phyloP scores from a whole-genome alignment of 2,888 invertebrate genomes.

The Caenorhabditis sinica region DNA sequence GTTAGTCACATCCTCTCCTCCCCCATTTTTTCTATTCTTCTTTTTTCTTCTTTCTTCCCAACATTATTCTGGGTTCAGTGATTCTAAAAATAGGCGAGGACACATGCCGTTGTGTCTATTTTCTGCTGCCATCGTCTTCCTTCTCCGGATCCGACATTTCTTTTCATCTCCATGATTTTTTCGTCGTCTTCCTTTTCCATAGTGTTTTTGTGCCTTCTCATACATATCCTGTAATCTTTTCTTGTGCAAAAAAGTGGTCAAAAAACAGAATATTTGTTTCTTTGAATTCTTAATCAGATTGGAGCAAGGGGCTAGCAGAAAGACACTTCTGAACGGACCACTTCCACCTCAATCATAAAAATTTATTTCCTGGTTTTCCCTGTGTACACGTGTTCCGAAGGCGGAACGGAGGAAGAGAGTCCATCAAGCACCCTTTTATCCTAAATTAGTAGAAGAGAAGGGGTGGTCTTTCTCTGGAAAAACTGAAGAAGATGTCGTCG shows the following conservation, averaged over 20 bases:
- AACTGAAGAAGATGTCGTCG: neutral
- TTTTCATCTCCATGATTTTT: constrained; percentile 26
- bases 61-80: constrained; percentile 35
- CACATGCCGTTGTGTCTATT: constrained; percentile 14
- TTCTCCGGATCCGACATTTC: constrained; percentile 8
- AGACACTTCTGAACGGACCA: neutral
- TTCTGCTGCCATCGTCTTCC: constrained; percentile 12
- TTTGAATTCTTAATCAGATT: constrained; percentile 35
- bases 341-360: constrained; percentile 26
- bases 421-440: constrained; percentile 46
- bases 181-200: neutral
- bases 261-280: constrained; percentile 1
- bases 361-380: constrained; percentile 45
- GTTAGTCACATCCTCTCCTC: neutral
- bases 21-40: no score
- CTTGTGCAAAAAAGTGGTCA: constrained; percentile 17
- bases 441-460: constrained; percentile 27
- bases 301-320: neutral
- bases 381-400: constrained; percentile 3
- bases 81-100: constrained; percentile 37
- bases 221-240: constrained; percentile 7
- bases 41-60: neutral
- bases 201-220: neutral
- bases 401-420: constrained; percentile 2
- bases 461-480: constrained; percentile 11